phyloP scores from a whole-genome alignment of 2,888 invertebrate species.

The Cinara cedri region DNA sequence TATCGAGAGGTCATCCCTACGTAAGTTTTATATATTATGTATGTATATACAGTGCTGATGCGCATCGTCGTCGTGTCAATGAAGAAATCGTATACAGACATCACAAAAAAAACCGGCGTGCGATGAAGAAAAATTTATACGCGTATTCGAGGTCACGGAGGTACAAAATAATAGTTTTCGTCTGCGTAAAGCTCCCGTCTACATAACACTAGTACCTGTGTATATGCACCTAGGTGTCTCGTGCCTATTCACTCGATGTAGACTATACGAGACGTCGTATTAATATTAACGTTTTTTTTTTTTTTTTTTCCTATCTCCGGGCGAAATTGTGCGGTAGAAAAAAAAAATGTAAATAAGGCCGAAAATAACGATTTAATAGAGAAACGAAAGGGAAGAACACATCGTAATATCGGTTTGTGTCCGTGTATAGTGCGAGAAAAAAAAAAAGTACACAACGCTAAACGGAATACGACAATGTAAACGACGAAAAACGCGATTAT shows the following conservation, averaged over 20 bases:
- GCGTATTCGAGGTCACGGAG: slow-evolving; percentile 2
- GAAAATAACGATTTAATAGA: background rate
- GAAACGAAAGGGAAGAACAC: no score
- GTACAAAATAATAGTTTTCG: background rate
- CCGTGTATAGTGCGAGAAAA: no score
- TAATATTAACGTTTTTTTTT: no score
- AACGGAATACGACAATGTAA: no score
- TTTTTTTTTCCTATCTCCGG: background rate
- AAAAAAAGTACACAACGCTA: no score
- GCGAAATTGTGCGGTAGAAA: background rate
- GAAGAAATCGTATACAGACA: slow-evolving; percentile 42
- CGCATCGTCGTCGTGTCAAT: background rate
- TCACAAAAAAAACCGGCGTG: slow-evolving; percentile 14
- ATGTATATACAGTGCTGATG: no score
- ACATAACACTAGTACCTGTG: no score
- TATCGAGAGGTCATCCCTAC: background rate
- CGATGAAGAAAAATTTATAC: slow-evolving; percentile 6
- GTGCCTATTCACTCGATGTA: no score
- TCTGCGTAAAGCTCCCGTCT: no score
- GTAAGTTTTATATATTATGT: slow-evolving; percentile 32
- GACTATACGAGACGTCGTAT: no score
- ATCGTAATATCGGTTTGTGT: no score
- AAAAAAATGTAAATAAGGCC: background rate
- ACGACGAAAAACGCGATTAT: background rate
- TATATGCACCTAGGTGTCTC: no score